A percentile compares a stretch with the other conserved stretches of the same genome.
Evolutionary conservation across 2,888 invertebrate species (phyloP).

Genomic region (Macrophya alboannulata): DNA sequence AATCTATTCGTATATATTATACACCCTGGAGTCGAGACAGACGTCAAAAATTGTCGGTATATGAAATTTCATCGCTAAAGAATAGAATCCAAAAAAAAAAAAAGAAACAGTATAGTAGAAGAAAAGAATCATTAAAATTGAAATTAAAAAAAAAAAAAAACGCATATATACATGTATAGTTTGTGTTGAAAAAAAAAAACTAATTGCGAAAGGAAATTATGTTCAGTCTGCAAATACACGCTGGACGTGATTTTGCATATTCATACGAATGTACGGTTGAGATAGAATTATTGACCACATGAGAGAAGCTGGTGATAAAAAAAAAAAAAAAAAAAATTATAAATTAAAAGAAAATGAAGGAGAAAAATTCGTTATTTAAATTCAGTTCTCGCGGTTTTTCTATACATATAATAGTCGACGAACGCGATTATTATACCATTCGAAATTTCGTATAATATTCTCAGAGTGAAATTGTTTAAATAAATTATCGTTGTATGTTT

Average conservation of each 20-base stretch:
- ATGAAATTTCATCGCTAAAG: background rate
- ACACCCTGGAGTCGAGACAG: background rate
- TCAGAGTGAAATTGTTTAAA: background rate
- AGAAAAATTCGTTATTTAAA: background rate
- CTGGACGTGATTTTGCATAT: constrained; percentile 50
- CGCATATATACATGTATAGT: background rate
- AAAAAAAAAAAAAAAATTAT: background rate
- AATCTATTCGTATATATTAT: constrained; percentile 38
- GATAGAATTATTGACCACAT: constrained; percentile 20
- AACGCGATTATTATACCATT: background rate
- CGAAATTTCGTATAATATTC: background rate
- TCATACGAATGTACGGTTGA: constrained; percentile 16
- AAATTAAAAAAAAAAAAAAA: background rate
- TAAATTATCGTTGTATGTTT: too few relatives aligned
- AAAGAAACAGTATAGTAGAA: background rate
- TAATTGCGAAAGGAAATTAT: constrained; percentile 9
- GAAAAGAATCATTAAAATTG: background rate
- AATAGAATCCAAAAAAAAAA: background rate
- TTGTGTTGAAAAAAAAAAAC: background rate
- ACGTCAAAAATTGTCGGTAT: constrained; percentile 6
- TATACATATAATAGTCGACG: background rate
- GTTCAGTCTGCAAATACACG: constrained; percentile 20
- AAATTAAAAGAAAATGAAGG: background rate
- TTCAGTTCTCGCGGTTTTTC: background rate
- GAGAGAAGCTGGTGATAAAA: background rate